phyloP scores from a whole-genome alignment of 2,888 invertebrate genomes.

The Mactromeris polynyma region DNA sequence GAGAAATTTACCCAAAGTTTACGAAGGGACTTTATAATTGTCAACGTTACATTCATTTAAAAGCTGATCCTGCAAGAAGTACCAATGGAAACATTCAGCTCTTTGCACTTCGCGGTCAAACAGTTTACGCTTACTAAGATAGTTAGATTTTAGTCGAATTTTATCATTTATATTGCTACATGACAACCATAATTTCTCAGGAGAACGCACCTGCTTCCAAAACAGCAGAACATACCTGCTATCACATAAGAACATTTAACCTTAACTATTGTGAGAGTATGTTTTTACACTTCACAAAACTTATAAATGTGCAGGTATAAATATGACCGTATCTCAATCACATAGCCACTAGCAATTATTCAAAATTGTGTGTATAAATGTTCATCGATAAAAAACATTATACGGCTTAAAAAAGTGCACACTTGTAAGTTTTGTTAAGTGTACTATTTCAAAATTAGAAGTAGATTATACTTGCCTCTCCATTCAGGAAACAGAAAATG shows the following conservation, averaged over 20 bases:
- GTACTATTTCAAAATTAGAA: not conserved
- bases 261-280: not conserved
- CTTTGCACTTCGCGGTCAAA: constrained; percentile 49
- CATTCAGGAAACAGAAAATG: constrained; percentile 81
- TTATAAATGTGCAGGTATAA: too few relatives aligned
- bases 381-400: not conserved
- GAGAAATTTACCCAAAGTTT: too few relatives aligned
- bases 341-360: not conserved
- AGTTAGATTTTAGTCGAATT: constrained; percentile 4
- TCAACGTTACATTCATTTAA: constrained; percentile 36
- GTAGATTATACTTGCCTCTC: constrained; percentile 73
- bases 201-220: too few relatives aligned
- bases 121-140: constrained; percentile 13
- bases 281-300: not conserved
- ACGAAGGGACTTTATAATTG: constrained; percentile 6
- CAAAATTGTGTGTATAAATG: not conserved
- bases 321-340: too few relatives aligned
- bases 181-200: constrained; percentile 32
- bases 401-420: too few relatives aligned
- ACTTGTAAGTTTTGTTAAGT: too few relatives aligned
- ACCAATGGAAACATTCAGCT: constrained; percentile 44
- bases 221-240: too few relatives aligned
- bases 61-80: constrained; percentile 11
- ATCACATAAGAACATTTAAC: too few relatives aligned
- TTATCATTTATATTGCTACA: not conserved